Conservation (phyloP, 2,113 vertebrate genomes). For the Caretta caretta region DNA sequence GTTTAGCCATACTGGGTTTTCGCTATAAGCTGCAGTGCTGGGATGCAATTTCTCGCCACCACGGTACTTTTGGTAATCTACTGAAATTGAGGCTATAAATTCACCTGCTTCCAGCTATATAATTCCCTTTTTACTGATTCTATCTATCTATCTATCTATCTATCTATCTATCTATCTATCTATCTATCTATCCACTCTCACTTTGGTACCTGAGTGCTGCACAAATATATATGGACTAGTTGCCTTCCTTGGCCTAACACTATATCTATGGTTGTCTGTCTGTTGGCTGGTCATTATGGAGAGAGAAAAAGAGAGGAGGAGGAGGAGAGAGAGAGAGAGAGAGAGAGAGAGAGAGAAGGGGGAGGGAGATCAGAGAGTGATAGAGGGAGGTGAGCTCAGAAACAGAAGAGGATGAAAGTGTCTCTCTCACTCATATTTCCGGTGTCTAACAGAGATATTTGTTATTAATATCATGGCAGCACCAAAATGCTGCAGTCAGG, state of each 20-base stretch:
- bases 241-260: constrained; percentile 57
- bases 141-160: constrained; percentile 12
- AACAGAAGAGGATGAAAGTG: neutral
- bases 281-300: constrained; percentile 53
- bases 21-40: neutral
- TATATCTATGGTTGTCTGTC: constrained; percentile 47
- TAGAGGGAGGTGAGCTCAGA: neutral
- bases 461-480: neutral
- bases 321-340: neutral
- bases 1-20: neutral
- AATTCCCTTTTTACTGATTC: constrained; percentile 34
- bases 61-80: constrained; percentile 59
- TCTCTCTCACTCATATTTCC: too few species aligned
- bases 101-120: constrained; percentile 52
- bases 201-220: constrained; percentile 19
- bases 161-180: neutral
- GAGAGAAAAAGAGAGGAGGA: neutral
- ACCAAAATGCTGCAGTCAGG: neutral
- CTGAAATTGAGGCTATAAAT: constrained; percentile 59
- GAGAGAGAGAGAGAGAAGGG: constrained; percentile 48
- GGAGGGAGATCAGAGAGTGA: constrained; percentile 10
- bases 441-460: neutral
- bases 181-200: neutral
- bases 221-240: constrained; percentile 36
- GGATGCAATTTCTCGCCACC: constrained; percentile 29